phyloP scores from a whole-genome alignment of 2,888 invertebrate genomes.

The Drosophila melanosoma region DNA sequence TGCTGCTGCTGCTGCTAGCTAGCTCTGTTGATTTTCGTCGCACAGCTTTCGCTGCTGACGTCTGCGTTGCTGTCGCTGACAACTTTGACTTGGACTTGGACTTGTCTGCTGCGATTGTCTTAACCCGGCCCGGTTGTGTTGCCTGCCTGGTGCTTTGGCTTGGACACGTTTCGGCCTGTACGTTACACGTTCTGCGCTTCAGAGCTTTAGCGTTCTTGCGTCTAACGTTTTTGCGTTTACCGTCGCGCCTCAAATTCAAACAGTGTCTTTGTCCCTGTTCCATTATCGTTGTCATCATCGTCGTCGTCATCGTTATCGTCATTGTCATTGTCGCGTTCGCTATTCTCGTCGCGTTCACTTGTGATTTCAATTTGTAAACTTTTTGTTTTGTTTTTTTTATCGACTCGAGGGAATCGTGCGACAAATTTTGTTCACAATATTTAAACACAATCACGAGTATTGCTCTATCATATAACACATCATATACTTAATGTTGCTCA shows the following conservation, averaged over 20 bases:
- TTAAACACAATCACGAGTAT: conserved; percentile 9
- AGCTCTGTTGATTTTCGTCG: conserved; percentile 48
- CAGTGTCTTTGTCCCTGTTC: background rate
- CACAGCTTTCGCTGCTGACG: conserved; percentile 45
- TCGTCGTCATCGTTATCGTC: background rate
- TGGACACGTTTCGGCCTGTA: conserved; percentile 69
- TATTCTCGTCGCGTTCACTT: conserved; percentile 27
- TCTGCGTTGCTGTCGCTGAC: conserved; percentile 33
- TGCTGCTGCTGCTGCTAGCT: conserved; percentile 1
- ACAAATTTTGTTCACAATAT: conserved; percentile 10
- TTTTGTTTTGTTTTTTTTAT: conserved; percentile 33
- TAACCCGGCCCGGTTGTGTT: conserved; percentile 65
- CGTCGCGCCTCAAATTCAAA: conserved; percentile 28
- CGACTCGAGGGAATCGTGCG: conserved; percentile 9
- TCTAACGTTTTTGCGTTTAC: conserved; percentile 34
- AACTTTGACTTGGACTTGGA: conserved; percentile 58
- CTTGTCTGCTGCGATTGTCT: conserved; percentile 61
- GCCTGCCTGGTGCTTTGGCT: conserved; percentile 70
- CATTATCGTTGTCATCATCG: conserved; percentile 4
- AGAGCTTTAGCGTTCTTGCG: conserved; percentile 12
- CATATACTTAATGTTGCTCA: conserved; percentile 14
- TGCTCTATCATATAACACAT: conserved; percentile 7
- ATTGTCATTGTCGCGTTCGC: background rate
- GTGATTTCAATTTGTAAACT: conserved; percentile 16
- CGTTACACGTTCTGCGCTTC: conserved; percentile 37